These are phyloP conservation scores for Pomatorhinus ruficollis DNA, from an alignment of 2,113 vertebrate species.

Conservation along the genomic window DNA sequence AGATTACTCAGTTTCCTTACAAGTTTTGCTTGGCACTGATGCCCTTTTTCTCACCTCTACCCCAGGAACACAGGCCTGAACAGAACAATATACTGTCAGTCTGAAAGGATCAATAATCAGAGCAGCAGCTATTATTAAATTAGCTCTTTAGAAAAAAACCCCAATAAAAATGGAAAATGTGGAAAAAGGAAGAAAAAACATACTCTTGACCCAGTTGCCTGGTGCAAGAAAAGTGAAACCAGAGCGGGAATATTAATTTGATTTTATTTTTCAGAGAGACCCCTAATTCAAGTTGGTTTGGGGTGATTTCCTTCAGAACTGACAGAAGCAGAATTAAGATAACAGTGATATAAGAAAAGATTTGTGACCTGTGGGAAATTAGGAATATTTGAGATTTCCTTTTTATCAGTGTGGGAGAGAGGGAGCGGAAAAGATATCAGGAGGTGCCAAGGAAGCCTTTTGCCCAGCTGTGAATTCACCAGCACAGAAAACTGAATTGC, in stretches of 20 bases:
- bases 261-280: neutral
- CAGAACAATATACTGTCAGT: neutral
- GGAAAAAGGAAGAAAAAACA: neutral
- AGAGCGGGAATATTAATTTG: neutral
- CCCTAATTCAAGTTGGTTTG: neutral
- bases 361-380: neutral
- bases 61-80: neutral
- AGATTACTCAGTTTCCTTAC: neutral
- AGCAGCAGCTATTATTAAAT: constrained; percentile 24
- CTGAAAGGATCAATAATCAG: constrained; percentile 13
- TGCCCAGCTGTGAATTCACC: neutral
- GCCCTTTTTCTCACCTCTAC: neutral
- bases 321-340: neutral
- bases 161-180: neutral
- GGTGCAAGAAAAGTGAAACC: neutral
- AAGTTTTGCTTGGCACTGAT: neutral
- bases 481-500: neutral
- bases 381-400: neutral
- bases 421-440: neutral
- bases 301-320: neutral
- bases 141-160: neutral
- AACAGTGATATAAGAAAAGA: neutral
- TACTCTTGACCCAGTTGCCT: neutral
- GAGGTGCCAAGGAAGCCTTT: neutral
- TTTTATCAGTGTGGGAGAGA: neutral